phyloP scores from a whole-genome alignment of 2,888 invertebrate species.

The Trissolcus brochymenae region DNA sequence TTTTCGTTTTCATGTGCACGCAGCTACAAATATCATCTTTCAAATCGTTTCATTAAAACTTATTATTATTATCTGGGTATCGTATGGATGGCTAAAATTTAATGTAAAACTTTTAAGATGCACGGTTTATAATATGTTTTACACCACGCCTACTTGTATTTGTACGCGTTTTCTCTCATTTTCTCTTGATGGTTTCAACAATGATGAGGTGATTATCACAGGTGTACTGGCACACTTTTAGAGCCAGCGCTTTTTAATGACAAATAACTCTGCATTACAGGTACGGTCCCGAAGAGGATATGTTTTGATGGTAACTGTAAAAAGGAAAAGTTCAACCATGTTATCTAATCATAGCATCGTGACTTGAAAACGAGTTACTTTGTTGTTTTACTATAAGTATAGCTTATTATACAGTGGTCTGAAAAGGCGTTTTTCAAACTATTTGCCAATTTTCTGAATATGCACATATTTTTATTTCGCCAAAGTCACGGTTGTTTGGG shows the following conservation, averaged over 20 bases:
- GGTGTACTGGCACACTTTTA: conserved; percentile 45
- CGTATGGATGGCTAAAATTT: too few species aligned
- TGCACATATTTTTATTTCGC: too few species aligned
- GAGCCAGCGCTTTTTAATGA: conserved; percentile 2
- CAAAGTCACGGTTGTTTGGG: too few species aligned
- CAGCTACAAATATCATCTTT: too few species aligned
- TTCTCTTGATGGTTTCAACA: conserved; percentile 20
- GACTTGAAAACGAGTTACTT: conserved; percentile 2
- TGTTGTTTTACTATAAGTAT: not conserved
- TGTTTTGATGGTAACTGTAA: conserved; percentile 45
- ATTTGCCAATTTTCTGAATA: too few species aligned
- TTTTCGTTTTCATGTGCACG: too few species aligned
- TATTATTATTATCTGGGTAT: too few species aligned
- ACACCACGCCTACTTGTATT: conserved; percentile 24
- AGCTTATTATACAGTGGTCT: not conserved
- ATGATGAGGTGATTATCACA: conserved; percentile 18
- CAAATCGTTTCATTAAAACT: too few species aligned
- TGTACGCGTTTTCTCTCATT: conserved; percentile 30
- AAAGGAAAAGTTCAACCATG: conserved; percentile 44
- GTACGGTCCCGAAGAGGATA: conserved; percentile 38
- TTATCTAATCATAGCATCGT: conserved; percentile 37
- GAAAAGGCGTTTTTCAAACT: too few species aligned
- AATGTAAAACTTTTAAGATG: too few species aligned
- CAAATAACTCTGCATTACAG: conserved; percentile 16
- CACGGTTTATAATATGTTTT: too few species aligned